phyloP scores from a whole-genome alignment of 2,113 vertebrate genomes.

The Poeciliopsis prolifica region DNA sequence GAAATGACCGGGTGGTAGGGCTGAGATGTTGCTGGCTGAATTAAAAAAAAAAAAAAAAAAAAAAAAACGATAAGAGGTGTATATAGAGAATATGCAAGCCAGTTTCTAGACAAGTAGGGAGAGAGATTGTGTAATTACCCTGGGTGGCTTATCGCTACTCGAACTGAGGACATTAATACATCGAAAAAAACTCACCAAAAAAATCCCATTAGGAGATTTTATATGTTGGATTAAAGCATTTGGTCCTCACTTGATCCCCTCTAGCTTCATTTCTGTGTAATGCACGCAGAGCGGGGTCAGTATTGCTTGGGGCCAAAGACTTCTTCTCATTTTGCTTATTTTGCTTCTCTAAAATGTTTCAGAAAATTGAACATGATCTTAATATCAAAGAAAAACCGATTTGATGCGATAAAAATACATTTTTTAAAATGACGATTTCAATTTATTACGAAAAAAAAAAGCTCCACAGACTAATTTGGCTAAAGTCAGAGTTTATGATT shows the following conservation, averaged over 20 bases:
- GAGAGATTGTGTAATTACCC: constrained; percentile 38
- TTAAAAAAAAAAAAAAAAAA: background rate
- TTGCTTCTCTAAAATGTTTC: background rate
- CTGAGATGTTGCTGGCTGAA: constrained; percentile 14
- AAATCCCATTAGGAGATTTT: background rate
- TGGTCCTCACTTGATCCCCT: constrained; percentile 1
- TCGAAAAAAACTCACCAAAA: constrained; percentile 3
- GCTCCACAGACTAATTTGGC: background rate
- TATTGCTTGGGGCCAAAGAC: background rate
- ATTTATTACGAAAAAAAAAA: background rate
- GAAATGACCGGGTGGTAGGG: constrained; percentile 27
- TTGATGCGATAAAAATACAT: background rate
- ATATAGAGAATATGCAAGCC: constrained; percentile 41
- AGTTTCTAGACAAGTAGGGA: constrained; percentile 28
- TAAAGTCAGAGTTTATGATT: no score
- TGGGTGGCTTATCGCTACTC: constrained; percentile 4
- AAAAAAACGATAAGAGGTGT: constrained; percentile 40
- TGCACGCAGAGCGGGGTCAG: background rate
- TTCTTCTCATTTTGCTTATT: no score
- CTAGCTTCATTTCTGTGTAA: background rate
- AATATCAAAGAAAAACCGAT: background rate
- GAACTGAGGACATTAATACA: constrained; percentile 15
- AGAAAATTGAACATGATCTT: background rate
- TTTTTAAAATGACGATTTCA: background rate
- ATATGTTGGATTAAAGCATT: background rate